Evolutionary conservation across 2,113 vertebrate genomes (phyloP), one percentile per base, ranked within the genome.

Genomic region (Bubo blakistoni): DNA sequence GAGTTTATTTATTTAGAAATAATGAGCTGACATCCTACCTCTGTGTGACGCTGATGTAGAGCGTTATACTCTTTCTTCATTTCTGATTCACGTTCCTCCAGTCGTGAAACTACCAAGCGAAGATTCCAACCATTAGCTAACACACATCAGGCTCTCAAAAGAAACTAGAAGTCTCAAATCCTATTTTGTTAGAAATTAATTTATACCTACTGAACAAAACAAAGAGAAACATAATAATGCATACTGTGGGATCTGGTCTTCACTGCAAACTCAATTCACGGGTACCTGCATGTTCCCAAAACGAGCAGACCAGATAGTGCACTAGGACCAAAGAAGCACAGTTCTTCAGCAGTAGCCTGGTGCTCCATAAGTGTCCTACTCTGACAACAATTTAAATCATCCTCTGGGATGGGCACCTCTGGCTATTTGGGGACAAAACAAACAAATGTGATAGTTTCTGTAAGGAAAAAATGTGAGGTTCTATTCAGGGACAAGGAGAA

Each of bases 11-110:
- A 30, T 71, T 88, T 10, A 63, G 22, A 54, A 89, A 74, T 46
- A 30, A 73, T 5, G 15, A 94, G 62, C 42, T 36, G 12, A 32
- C 34, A 51, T 44, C 74, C 52, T 90, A 99, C 99, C 99, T 99
- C 99, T 9, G 99, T 99, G 97, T 99, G 99, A 54, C 99, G 98
- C 94, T 99, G 99, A 96, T 99, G 99, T 81, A 99, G 98, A 42
- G 99, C 98, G 12, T 99, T 99, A 83, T 99, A 99, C 63, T 99
- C 99, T 94, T 99, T 99, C 98, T 99, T 99, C 99, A 99, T 99
- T 95, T 99, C 99, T 0, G 99, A 98, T 85, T 99, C 99, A 57
- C 99, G 98, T 77, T 99, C 99, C 93, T 99, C 99, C 97, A 99
- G 92, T 36, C 99, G 98, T 86, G 99, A 98, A 97, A 99, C 99